phyloP scores from a whole-genome alignment of 2,888 invertebrate species.

The Ophion obscuratus region DNA sequence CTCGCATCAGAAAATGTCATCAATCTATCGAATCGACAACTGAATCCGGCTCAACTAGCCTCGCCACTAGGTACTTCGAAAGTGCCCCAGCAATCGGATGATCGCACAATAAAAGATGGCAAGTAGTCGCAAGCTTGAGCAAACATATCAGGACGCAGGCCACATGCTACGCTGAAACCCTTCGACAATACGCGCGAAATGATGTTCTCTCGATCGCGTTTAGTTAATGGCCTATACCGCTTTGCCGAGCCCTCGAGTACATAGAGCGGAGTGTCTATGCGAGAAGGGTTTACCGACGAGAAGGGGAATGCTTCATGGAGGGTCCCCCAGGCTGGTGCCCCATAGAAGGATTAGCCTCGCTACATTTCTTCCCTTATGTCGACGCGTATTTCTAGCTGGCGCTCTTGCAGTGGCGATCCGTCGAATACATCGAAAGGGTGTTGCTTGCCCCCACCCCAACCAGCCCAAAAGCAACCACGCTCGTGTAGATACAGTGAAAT shows the following conservation, averaged over 20 bases:
- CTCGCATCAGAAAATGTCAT: neutral
- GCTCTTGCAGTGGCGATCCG: conserved; percentile 20
- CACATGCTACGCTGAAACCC: conserved; percentile 64
- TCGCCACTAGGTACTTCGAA: neutral
- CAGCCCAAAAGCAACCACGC: conserved; percentile 34
- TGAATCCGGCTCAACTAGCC: neutral
- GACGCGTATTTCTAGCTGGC: conserved; percentile 78
- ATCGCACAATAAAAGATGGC: conserved; percentile 81
- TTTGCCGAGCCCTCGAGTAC: conserved; percentile 57
- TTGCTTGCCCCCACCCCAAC: conserved; percentile 34
- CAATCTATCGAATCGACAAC: neutral
- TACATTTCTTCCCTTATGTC: conserved; percentile 83
- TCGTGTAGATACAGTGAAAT: conserved; percentile 45
- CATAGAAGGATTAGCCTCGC: conserved; percentile 81
- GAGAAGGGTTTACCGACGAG: conserved; percentile 45
- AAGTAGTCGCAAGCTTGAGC: conserved; percentile 62
- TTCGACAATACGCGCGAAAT: conserved; percentile 49
- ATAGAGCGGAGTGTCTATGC: conserved; percentile 1
- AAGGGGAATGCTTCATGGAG: conserved; percentile 15
- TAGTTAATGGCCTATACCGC: conserved; percentile 63
- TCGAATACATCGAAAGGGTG: conserved; percentile 57
- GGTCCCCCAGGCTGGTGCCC: conserved; percentile 65
- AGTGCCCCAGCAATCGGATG: conserved; percentile 77
- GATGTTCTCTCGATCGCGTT: conserved; percentile 65
- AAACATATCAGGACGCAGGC: conserved; percentile 48